phyloP scores from a whole-genome alignment of 2,888 invertebrate genomes.

The Andrena fulva region DNA sequence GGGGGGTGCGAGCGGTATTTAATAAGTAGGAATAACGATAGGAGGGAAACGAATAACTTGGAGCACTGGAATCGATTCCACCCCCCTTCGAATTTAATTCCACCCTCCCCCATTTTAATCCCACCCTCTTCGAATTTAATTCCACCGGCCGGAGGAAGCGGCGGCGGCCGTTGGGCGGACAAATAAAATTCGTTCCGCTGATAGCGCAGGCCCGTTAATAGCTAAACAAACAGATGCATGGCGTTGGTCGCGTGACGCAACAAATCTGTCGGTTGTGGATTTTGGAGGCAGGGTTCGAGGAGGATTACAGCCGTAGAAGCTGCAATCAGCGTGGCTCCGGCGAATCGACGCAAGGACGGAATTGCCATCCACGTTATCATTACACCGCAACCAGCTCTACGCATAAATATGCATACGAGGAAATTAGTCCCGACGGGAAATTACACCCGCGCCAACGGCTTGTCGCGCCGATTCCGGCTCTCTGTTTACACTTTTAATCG shows the following conservation, averaged over 20 bases:
- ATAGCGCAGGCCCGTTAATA: conserved; percentile 10
- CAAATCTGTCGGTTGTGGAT: background rate
- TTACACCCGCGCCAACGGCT: conserved; percentile 8
- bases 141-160: too few relatives aligned
- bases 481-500: conserved; percentile 53
- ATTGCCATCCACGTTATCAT: conserved; percentile 35
- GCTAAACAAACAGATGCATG: background rate
- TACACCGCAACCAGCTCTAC: conserved; percentile 12
- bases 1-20: too few relatives aligned
- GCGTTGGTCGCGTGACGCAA: background rate
- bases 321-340: conserved; percentile 44
- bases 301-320: conserved; percentile 6
- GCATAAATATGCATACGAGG: conserved; percentile 38
- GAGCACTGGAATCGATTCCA: too few relatives aligned
- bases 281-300: background rate
- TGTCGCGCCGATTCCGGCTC: background rate
- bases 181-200: conserved; percentile 3
- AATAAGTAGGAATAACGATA: too few relatives aligned
- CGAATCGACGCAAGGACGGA: conserved; percentile 31
- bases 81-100: too few relatives aligned
- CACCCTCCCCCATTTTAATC: too few relatives aligned
- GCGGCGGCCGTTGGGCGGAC: too few relatives aligned
- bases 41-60: too few relatives aligned
- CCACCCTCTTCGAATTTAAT: too few relatives aligned
- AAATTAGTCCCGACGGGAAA: conserved; percentile 39